Evolutionary conservation across 2,113 vertebrate species (phyloP).

Genomic region (Sakesphorus luctuosus): DNA sequence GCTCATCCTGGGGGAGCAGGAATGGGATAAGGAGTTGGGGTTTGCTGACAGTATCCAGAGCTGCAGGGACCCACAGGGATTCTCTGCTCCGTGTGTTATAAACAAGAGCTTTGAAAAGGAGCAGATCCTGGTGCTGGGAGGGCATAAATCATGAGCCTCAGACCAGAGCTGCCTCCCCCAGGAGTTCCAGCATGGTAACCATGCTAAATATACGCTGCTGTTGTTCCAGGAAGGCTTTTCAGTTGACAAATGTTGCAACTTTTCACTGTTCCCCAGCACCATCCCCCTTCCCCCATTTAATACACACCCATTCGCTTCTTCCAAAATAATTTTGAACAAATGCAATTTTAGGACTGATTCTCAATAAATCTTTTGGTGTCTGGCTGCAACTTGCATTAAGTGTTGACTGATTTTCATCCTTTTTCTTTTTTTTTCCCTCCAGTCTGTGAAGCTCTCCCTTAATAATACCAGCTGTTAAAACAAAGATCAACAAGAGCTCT

Average conservation of each 20-base stretch:
- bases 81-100: neutral
- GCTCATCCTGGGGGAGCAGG: neutral
- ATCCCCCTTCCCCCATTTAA: neutral
- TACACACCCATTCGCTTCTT: neutral
- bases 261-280: neutral
- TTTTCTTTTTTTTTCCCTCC: neutral
- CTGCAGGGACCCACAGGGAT: slow-evolving; percentile 16
- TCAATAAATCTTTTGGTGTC: slow-evolving; percentile 33
- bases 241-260: slow-evolving; percentile 35
- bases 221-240: slow-evolving; percentile 31
- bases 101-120: slow-evolving; percentile 57
- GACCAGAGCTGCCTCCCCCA: neutral
- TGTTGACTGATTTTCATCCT: slow-evolving; percentile 41
- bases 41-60: slow-evolving; percentile 58
- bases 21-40: neutral
- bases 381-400: slow-evolving; percentile 32
- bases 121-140: slow-evolving; percentile 30
- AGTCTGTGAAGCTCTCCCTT: neutral
- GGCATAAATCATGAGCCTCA: neutral
- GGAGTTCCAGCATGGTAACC: slow-evolving; percentile 45
- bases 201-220: slow-evolving; percentile 37
- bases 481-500: slow-evolving; percentile 15
- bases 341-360: slow-evolving; percentile 32
- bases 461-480: slow-evolving; percentile 67
- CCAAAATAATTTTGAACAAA: slow-evolving; percentile 3